phyloP scores from a whole-genome alignment of 1,140 invertebrate species.

The Eumeta japonica region DNA sequence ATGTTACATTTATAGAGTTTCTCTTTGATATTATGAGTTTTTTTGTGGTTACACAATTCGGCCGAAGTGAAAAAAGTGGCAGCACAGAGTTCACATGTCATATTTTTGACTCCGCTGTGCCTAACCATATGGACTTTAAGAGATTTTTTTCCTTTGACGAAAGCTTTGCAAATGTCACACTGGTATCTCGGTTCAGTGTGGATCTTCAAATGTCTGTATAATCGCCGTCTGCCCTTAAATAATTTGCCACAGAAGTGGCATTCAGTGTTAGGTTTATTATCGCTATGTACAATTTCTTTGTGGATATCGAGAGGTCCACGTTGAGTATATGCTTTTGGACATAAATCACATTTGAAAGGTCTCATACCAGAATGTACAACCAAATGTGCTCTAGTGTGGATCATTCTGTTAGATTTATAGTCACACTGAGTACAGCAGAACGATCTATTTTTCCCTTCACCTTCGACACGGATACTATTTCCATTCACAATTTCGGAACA shows the following conservation, averaged over 20 bases:
- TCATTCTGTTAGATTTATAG: constrained; percentile 22
- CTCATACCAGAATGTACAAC: constrained; percentile 28
- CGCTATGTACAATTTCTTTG: constrained; percentile 24
- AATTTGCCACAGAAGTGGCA: constrained; percentile 37
- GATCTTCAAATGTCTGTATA: constrained; percentile 26
- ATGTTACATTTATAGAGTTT: constrained; percentile 23
- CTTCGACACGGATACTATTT: constrained; percentile 19
- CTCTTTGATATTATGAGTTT: constrained; percentile 23
- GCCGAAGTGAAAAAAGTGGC: constrained; percentile 27
- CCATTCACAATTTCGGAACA: constrained; percentile 17
- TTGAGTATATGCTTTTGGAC: constrained; percentile 22
- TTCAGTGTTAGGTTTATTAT: constrained; percentile 23
- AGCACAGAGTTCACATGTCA: constrained; percentile 35
- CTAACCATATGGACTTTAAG: constrained; percentile 27
- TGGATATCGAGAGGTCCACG: constrained; percentile 26
- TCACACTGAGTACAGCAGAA: constrained; percentile 33
- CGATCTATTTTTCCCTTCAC: constrained; percentile 24
- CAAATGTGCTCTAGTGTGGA: constrained; percentile 31
- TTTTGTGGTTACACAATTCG: constrained; percentile 34
- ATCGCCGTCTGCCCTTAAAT: constrained; percentile 22
- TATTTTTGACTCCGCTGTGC: constrained; percentile 27
- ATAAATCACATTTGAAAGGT: constrained; percentile 28
- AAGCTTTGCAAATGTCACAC: constrained; percentile 32
- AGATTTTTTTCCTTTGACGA: constrained; percentile 15
- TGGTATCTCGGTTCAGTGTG: constrained; percentile 19